phyloP scores from a whole-genome alignment of 2,888 invertebrate species.

The Alitta virens region DNA sequence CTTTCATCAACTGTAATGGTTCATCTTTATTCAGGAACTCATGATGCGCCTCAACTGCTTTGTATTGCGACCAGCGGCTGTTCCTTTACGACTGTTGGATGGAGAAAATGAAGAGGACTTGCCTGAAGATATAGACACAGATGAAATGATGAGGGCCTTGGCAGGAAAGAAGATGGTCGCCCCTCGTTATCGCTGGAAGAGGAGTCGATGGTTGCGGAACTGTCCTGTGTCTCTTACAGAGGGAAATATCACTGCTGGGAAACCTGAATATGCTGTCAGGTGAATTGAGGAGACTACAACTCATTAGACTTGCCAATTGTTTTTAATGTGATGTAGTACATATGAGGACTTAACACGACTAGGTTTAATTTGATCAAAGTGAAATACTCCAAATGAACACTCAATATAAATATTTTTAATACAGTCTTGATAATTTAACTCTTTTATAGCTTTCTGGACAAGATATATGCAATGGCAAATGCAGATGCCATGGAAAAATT shows the following conservation, averaged over 20 bases:
- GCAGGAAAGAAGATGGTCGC: slow-evolving; percentile 49
- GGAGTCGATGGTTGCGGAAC: slow-evolving; percentile 49
- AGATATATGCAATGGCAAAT: slow-evolving; percentile 54
- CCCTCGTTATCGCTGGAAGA: slow-evolving; percentile 51
- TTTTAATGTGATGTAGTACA: too few species aligned
- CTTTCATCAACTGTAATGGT: neutral
- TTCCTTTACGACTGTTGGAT: slow-evolving; percentile 48
- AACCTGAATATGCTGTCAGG: slow-evolving; percentile 55
- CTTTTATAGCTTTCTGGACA: slow-evolving; percentile 53
- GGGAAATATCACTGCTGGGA: slow-evolving; percentile 51
- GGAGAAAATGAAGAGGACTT: slow-evolving; percentile 49
- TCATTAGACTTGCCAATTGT: too few species aligned
- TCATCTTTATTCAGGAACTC: slow-evolving; percentile 42
- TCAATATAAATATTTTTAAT: too few species aligned
- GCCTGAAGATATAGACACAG: slow-evolving; percentile 53
- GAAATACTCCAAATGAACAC: too few species aligned
- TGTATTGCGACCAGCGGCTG: slow-evolving; percentile 50
- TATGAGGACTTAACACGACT: too few species aligned
- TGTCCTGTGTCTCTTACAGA: slow-evolving; percentile 56
- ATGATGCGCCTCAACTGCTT: slow-evolving; percentile 48
- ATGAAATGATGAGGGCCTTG: slow-evolving; percentile 50
- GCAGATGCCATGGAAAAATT: slow-evolving; percentile 53
- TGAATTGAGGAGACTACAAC: too few species aligned
- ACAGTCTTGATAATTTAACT: too few species aligned
- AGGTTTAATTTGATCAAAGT: too few species aligned